Evolutionary conservation across 1,140 invertebrate species (phyloP), one percentile per base, ranked within the genome.

Genomic region (Glossosoma conforme): DNA sequence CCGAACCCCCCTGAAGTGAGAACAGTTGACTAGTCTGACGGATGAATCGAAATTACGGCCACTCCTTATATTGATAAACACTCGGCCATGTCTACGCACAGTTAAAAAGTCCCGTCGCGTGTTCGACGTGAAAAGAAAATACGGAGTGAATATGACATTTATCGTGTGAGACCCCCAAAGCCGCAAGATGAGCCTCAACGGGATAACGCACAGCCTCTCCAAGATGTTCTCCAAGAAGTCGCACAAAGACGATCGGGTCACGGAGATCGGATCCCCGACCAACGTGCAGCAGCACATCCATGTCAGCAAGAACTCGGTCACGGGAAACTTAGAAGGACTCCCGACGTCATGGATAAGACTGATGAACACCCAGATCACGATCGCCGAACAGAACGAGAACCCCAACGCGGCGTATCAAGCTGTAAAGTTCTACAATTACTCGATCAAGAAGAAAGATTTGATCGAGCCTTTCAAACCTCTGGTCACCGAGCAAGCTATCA

Each of bases 351-450:
- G 90, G 90, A 69, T 84, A 20, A 72, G 81, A 30, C 74, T 94
- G 33, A 76, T 98, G 45, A 84, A 91, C 61, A 81, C 85, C 30
- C 90, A 95, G 67, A 92, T 97, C 56, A 89, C 89, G 24, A 81
- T 83, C 56, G 83, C 81, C 35, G 94, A 97, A 67, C 91, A 95
- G 68, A 81, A 87, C 65, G 83, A 95, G 61, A 93, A 97, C 76
- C 93, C 93, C 1, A 83, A 87, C 59, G 93, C 93, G 15, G 78
- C 77, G 0, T 77, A 76, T 17, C 88, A 94, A 66, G 94, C 93
- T 2, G 80, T 97, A 21, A 92, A 93, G 62, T 95, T 89, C 65
- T 95, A 93, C 64, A 91, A 91, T 64, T 87, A 89, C 66, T 84
- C 85, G 1, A 87, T 89, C 36, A 87, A 87, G 61, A 85, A 86